These are phyloP conservation scores for Urosaurus nigricauda DNA, from an alignment of 2,797 vertebrate genomes.

Conservation along the genomic window DNA sequence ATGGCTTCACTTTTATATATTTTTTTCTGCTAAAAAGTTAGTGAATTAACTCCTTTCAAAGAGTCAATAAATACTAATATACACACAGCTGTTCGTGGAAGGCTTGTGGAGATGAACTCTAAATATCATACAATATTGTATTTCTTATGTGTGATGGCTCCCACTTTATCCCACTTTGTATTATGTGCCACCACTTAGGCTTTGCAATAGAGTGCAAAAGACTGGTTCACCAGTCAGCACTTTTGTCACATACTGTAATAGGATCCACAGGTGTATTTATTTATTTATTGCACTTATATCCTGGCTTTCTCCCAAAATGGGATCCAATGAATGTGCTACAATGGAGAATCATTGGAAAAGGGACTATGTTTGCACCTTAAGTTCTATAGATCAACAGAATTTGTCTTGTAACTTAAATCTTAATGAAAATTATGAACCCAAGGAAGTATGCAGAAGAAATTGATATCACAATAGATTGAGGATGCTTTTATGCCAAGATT, in stretches of 20 bases:
- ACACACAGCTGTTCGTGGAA: not conserved
- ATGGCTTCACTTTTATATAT: not conserved
- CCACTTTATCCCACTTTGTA: not conserved
- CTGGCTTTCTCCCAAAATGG: too few species aligned
- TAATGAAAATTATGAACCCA: not conserved
- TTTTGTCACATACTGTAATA: not conserved
- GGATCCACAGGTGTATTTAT: too few species aligned
- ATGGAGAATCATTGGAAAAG: not conserved
- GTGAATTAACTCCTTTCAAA: not conserved
- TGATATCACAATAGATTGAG: not conserved
- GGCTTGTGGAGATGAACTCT: not conserved
- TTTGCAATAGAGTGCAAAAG: not conserved
- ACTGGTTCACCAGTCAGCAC: not conserved
- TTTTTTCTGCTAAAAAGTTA: not conserved
- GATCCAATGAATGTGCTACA: too few species aligned
- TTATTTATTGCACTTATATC: too few species aligned
- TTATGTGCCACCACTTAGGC: too few species aligned
- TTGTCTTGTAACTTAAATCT: not conserved
- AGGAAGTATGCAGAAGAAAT: too few species aligned
- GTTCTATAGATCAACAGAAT: not conserved
- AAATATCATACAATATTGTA: too few species aligned
- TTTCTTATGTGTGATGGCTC: not conserved
- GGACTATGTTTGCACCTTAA: not conserved
- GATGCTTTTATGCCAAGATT: not conserved
- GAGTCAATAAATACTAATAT: not conserved